Conservation (phyloP, 92 coral and sea anemone genomes). For the Diadumene lineata region DNA sequence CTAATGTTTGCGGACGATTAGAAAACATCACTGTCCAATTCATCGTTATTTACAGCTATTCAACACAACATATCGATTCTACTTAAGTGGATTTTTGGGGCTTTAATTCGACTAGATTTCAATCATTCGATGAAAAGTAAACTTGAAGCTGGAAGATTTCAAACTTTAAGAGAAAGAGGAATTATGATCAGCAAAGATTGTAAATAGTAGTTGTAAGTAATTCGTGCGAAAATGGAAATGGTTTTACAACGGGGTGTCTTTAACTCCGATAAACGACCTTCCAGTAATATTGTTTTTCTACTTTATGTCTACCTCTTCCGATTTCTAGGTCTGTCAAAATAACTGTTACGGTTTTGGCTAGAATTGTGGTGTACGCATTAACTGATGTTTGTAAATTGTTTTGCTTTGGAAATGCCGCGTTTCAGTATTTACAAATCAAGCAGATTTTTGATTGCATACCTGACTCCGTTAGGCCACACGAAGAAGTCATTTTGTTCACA, state of each 20-base stretch:
- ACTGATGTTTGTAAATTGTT: conserved; percentile 9
- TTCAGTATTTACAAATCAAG: conserved; percentile 18
- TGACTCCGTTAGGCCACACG: conserved; percentile 93
- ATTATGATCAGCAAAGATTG: too few species aligned
- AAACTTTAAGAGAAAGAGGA: too few species aligned
- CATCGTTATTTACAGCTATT: neutral
- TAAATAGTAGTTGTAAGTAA: neutral
- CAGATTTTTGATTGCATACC: conserved; percentile 59
- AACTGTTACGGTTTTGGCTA: conserved; percentile 12
- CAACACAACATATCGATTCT: neutral
- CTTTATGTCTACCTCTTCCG: conserved; percentile 6
- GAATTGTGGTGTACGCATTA: neutral
- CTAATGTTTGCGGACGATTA: neutral
- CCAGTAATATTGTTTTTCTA: conserved; percentile 10
- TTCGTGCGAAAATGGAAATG: conserved; percentile 13
- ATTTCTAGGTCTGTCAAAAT: conserved; percentile 1
- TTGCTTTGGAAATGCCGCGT: neutral
- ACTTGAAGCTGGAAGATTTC: neutral
- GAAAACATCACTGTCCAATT: neutral
- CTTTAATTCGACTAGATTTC: neutral
- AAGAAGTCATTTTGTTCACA: conserved; percentile 84
- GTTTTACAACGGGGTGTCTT: conserved; percentile 21
- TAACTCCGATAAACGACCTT: neutral
- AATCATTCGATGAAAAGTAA: neutral
- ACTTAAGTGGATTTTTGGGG: neutral